These are phyloP conservation scores for Brachyptera risi DNA, from an alignment of 2,888 invertebrate species.

Conservation along the genomic window DNA sequence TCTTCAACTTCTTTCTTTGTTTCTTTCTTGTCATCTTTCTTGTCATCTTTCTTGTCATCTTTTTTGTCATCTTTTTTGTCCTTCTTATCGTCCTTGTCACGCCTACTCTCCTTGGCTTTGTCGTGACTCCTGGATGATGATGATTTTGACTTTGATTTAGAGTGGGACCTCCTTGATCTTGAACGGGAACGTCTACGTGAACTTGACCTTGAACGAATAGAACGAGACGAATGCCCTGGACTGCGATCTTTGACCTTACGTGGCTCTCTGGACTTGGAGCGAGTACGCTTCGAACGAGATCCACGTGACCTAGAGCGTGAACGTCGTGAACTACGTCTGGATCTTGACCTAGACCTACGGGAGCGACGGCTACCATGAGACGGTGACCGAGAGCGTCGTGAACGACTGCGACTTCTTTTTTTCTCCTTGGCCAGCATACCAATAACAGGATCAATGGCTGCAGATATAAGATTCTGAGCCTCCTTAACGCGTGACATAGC, in stretches of 20 bases:
- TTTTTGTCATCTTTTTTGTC: constrained; percentile 20
- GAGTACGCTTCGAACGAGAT: constrained; percentile 56
- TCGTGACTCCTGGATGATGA: constrained; percentile 45
- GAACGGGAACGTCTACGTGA: constrained; percentile 38
- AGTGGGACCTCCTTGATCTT: constrained; percentile 37
- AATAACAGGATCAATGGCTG: constrained; percentile 88
- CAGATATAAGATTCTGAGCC: constrained; percentile 90
- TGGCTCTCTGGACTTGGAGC: constrained; percentile 49
- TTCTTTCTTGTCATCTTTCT: constrained; percentile 24
- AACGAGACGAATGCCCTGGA: constrained; percentile 48
- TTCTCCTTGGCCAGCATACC: constrained; percentile 78
- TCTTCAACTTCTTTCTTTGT: constrained; percentile 21
- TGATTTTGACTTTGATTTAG: constrained; percentile 48
- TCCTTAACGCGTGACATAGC: constrained; percentile 96
- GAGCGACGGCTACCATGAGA: constrained; percentile 38
- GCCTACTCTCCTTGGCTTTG: constrained; percentile 39
- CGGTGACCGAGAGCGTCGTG: constrained; percentile 48
- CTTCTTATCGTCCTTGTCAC: constrained; percentile 20
- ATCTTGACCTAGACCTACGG: constrained; percentile 36
- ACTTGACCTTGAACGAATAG: constrained; percentile 42
- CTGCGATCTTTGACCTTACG: constrained; percentile 53
- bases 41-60: constrained; percentile 31
- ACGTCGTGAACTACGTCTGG: constrained; percentile 31
- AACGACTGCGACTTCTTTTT: constrained; percentile 62
- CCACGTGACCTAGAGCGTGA: constrained; percentile 42